These are phyloP conservation scores for Nymphalis polychloros DNA, from an alignment of 2,888 invertebrate species.

Conservation along the genomic window DNA sequence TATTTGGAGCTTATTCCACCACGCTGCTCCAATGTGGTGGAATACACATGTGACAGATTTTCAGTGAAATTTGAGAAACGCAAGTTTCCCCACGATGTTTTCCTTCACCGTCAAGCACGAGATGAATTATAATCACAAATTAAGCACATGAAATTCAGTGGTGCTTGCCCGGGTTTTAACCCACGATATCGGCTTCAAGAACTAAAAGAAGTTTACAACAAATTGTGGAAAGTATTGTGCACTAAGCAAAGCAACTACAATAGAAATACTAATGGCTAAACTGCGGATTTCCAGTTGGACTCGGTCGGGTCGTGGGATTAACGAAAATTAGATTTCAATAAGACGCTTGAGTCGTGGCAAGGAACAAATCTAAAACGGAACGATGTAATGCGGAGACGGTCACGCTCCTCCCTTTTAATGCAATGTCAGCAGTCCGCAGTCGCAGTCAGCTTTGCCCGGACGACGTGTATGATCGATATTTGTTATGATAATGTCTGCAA, in stretches of 20 bases:
- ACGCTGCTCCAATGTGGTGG: too few species aligned
- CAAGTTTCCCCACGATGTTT: too few species aligned
- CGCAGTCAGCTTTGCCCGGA: constrained; percentile 18
- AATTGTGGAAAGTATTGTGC: constrained; percentile 23
- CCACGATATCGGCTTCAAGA: too few species aligned
- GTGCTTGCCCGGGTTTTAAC: too few species aligned
- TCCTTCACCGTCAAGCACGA: too few species aligned
- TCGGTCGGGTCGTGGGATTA: constrained; percentile 68
- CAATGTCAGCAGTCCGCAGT: constrained; percentile 31
- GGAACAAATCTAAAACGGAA: constrained; percentile 70
- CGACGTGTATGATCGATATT: constrained; percentile 17
- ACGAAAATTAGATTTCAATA: constrained; percentile 81
- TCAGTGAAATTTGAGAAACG: too few species aligned
- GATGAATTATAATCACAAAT: too few species aligned
- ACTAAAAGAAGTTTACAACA: neutral
- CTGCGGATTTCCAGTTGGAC: constrained; percentile 53
- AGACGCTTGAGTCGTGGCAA: constrained; percentile 72
- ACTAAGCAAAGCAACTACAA: constrained; percentile 60
- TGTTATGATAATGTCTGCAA: constrained; percentile 3
- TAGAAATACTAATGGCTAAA: constrained; percentile 60
- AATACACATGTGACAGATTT: too few species aligned
- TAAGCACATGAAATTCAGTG: too few species aligned
- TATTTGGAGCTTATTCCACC: too few species aligned
- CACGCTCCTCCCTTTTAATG: constrained; percentile 66
- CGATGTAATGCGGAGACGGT: constrained; percentile 69